A percentile compares a stretch with the other conserved stretches of the same genome.
phyloP scores from a whole-genome alignment of 2,888 invertebrate species.

The Plagiodera versicolora region DNA sequence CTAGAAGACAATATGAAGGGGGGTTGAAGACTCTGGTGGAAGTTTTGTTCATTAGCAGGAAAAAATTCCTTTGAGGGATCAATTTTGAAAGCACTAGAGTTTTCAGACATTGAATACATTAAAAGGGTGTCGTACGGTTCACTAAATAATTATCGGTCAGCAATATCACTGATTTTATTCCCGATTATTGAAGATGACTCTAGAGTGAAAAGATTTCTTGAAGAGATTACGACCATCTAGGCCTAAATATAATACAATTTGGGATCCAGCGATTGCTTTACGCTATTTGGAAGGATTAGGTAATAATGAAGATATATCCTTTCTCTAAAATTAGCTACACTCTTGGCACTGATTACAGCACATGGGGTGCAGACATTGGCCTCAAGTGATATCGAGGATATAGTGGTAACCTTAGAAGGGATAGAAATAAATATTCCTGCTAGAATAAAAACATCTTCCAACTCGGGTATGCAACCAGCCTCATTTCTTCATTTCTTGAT shows the following conservation, averaged over 20 bases:
- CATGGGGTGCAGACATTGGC: slow-evolving; percentile 21
- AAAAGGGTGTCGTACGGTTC: too few relatives aligned
- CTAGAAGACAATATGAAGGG: too few relatives aligned
- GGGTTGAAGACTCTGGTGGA: too few relatives aligned
- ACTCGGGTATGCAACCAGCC: too few relatives aligned
- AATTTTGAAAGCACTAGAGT: too few relatives aligned
- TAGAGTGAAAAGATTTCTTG: neutral
- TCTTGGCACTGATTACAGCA: slow-evolving; percentile 19
- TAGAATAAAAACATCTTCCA: slow-evolving; percentile 26
- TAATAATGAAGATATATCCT: slow-evolving; percentile 1
- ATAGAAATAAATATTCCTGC: slow-evolving; percentile 16
- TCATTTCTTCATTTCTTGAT: too few relatives aligned
- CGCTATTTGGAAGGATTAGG: neutral
- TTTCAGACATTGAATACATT: too few relatives aligned
- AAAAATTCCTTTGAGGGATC: too few relatives aligned
- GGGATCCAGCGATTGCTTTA: slow-evolving; percentile 12
- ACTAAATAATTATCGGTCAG: too few relatives aligned
- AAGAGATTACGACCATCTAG: too few relatives aligned
- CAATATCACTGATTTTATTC: neutral
- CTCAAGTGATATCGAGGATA: slow-evolving; percentile 14
- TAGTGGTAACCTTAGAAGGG: neutral
- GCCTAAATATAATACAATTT: neutral
- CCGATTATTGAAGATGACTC: neutral
- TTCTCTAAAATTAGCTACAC: slow-evolving; percentile 12
- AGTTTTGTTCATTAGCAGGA: too few relatives aligned